phyloP scores from a whole-genome alignment of 2,113 vertebrate genomes.

The Shinisaurus crocodilurus region DNA sequence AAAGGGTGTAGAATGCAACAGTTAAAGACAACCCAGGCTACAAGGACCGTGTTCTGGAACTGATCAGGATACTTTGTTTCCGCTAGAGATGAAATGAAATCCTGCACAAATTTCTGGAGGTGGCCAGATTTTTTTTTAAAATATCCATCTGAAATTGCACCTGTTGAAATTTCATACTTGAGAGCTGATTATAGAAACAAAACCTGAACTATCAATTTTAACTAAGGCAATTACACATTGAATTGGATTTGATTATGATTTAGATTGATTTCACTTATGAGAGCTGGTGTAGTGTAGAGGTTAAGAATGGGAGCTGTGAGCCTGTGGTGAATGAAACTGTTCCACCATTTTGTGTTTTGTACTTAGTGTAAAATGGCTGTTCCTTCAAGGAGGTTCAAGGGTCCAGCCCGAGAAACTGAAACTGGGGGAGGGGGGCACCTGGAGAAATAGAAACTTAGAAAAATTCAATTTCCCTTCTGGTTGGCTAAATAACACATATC shows the following conservation, averaged over 20 bases:
- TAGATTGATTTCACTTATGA: neutral
- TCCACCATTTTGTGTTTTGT: neutral
- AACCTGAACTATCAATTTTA: neutral
- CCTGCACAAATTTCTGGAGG: neutral
- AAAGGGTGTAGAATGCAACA: neutral
- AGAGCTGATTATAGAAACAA: neutral
- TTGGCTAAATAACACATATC: too few relatives aligned
- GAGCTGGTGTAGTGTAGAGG: neutral
- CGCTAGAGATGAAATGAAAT: neutral
- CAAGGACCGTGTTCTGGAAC: neutral
- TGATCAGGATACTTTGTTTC: neutral
- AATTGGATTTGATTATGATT: neutral
- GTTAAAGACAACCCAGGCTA: neutral
- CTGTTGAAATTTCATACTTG: too few relatives aligned
- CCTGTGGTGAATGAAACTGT: too few relatives aligned
- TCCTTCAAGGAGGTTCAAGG: neutral
- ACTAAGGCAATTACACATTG: neutral
- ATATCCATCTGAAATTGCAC: neutral
- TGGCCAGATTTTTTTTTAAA: neutral
- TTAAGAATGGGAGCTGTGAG: neutral
- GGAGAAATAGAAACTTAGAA: too few relatives aligned
- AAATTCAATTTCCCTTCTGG: too few relatives aligned
- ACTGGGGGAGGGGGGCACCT: too few relatives aligned
- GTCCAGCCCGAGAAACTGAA: neutral
- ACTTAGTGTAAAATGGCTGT: neutral